A percentile compares a stretch with the other conserved stretches of the same genome.
These are phyloP conservation scores for Osmerus eperlanus DNA, from an alignment of 2,113 vertebrate species.

Conservation along the genomic window DNA sequence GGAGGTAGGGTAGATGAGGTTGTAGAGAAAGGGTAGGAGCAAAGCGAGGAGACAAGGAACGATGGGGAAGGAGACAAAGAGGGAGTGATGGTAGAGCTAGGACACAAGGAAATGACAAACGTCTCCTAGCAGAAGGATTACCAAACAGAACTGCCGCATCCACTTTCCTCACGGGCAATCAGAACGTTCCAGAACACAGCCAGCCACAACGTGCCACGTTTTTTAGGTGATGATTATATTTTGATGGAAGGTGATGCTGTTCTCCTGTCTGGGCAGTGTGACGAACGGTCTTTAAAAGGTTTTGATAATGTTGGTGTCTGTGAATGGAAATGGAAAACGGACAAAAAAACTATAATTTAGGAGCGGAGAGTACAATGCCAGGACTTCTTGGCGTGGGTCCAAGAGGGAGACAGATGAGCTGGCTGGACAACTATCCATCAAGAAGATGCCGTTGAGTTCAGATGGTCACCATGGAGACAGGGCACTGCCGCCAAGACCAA, in stretches of 20 bases:
- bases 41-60: neutral
- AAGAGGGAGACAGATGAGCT: conserved; percentile 4
- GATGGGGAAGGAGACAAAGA: neutral
- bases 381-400: neutral
- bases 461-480: too few species aligned
- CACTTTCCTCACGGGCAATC: too few species aligned
- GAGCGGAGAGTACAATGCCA: neutral
- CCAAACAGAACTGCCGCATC: neutral
- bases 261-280: neutral
- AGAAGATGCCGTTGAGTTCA: neutral
- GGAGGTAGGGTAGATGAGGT: neutral
- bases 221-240: neutral
- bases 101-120: too few species aligned
- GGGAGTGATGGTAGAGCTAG: neutral
- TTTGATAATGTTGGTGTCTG: conserved; percentile 1
- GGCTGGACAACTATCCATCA: conserved; percentile 12
- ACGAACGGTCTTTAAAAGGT: conserved; percentile 6
- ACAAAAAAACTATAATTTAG: neutral
- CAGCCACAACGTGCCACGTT: too few species aligned
- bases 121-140: too few species aligned
- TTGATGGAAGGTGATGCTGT: neutral
- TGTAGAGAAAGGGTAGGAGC: neutral
- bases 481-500: too few species aligned
- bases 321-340: conserved; percentile 9
- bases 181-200: too few species aligned